These are phyloP conservation scores for Potorous gilbertii DNA, from an alignment of 2,797 vertebrate genomes.

Conservation along the genomic window DNA sequence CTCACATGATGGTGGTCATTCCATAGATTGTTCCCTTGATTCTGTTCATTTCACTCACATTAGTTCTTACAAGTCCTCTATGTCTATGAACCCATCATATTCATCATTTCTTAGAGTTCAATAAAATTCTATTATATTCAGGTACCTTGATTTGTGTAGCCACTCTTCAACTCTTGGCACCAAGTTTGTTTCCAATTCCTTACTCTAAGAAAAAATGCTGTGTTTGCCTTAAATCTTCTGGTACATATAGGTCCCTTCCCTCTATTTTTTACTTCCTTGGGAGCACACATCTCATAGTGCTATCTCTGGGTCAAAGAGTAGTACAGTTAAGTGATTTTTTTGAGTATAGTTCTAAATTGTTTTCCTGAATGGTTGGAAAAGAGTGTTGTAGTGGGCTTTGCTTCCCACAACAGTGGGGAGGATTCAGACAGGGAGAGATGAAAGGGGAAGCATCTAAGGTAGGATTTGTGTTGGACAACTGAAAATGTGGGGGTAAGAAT, in stretches of 20 bases:
- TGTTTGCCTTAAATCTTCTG: background rate
- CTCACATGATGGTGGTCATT: background rate
- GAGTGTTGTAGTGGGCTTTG: background rate
- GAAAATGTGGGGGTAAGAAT: background rate
- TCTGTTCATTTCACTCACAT: background rate
- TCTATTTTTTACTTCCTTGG: background rate
- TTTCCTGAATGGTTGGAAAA: background rate
- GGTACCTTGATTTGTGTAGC: background rate
- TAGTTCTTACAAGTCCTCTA: background rate
- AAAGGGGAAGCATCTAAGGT: background rate
- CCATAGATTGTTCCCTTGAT: background rate
- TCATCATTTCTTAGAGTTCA: background rate
- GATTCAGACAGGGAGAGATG: background rate
- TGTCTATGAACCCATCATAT: background rate
- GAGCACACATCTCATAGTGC: background rate
- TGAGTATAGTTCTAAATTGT: background rate
- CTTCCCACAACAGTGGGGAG: background rate
- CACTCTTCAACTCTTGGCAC: background rate
- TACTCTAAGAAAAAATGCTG: background rate
- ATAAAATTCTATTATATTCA: background rate
- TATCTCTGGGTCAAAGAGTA: background rate
- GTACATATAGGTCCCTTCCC: background rate
- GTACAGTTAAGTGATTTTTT: background rate
- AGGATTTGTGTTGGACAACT: background rate
- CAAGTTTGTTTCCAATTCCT: background rate